phyloP scores from a whole-genome alignment of 2,113 vertebrate species.

The Mormyrus lacerda region DNA sequence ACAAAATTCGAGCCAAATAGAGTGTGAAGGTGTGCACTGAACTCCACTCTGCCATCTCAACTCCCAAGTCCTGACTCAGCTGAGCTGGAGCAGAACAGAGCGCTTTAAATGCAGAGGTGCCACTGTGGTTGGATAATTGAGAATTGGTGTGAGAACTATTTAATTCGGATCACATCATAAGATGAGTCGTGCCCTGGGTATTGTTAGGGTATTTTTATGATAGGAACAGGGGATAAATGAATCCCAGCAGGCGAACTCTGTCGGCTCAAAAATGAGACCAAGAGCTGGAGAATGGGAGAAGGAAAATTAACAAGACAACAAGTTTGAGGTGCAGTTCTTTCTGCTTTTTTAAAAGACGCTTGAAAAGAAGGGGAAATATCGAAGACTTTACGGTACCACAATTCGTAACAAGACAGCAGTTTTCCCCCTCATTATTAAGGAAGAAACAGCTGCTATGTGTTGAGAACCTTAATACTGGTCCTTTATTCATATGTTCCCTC shows the following conservation, averaged over 20 bases:
- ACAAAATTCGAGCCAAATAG: neutral
- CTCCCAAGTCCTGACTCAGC: neutral
- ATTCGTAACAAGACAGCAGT: neutral
- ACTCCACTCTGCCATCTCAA: neutral
- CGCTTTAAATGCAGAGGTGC: neutral
- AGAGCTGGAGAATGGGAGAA: neutral
- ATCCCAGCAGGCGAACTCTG: neutral
- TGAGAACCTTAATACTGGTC: neutral
- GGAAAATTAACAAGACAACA: constrained; percentile 8
- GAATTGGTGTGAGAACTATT: constrained; percentile 2
- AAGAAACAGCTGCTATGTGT: neutral
- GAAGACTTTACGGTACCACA: neutral
- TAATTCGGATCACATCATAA: constrained; percentile 7
- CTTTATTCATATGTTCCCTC: neutral
- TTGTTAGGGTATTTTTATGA: constrained; percentile 2
- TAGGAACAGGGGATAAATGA: neutral
- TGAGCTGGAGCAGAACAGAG: neutral
- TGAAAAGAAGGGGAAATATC: neutral
- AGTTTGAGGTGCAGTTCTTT: neutral
- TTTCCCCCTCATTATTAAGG: neutral
- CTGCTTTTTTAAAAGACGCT: neutral
- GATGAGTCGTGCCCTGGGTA: neutral
- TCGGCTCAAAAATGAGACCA: neutral
- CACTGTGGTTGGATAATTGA: neutral
- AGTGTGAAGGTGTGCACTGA: neutral